Conservation (phyloP, 64 coral and sea anemone genomes). For the Anthopleura sola region DNA sequence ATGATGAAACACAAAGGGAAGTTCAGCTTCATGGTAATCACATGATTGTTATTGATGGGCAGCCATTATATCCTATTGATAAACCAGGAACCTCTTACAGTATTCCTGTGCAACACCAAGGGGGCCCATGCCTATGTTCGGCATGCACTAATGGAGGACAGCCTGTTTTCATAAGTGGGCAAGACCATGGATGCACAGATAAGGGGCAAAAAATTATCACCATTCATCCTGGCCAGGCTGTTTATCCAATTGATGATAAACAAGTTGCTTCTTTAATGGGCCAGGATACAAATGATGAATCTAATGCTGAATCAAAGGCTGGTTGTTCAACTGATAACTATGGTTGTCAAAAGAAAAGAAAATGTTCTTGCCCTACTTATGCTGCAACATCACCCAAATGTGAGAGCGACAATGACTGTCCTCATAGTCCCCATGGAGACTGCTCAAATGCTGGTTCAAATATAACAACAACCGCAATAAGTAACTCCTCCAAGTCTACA, state of each 20-base stretch:
- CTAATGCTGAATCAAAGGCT: background rate
- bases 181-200: conserved; percentile 1
- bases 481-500: conserved; percentile 31
- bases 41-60: conserved; percentile 57
- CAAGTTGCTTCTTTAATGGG: background rate
- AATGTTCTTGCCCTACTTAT: background rate
- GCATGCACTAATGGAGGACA: conserved; percentile 4
- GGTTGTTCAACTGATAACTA: background rate
- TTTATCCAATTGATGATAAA: conserved; percentile 3
- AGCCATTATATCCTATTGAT: conserved; percentile 22
- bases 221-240: conserved; percentile 9
- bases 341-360: conserved; percentile 7
- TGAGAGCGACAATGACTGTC: background rate
- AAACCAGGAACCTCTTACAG: conserved; percentile 4
- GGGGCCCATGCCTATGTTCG: background rate
- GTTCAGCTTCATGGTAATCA: conserved; percentile 11
- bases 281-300: background rate
- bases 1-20: background rate
- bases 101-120: background rate
- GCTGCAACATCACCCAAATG: background rate
- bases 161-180: background rate
- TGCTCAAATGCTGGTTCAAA: conserved; percentile 11
- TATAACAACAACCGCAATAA: background rate
- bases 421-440: background rate
- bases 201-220: background rate